A percentile compares a stretch with the other conserved stretches of the same genome.
These are phyloP conservation scores for Valencia hispanica DNA, from an alignment of 2,797 vertebrate species.

Conservation along the genomic window DNA sequence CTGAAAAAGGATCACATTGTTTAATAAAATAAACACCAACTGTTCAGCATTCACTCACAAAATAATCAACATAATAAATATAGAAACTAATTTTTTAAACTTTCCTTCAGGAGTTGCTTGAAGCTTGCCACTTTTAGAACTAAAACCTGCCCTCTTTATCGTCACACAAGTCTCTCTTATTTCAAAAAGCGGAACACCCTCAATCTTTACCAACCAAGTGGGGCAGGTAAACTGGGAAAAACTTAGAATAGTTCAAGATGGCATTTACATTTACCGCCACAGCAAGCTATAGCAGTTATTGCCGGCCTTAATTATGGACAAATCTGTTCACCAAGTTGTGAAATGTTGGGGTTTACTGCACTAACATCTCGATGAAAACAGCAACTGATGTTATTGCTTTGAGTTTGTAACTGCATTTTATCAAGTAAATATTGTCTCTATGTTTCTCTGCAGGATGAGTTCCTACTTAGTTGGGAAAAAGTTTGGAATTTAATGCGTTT, in stretches of 20 bases:
- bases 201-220: background rate
- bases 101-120: constrained; percentile 11
- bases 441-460: background rate
- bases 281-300: background rate
- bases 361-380: background rate
- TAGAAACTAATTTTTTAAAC: constrained; percentile 8
- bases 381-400: background rate
- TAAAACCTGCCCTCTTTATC: background rate
- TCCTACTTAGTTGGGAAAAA: background rate
- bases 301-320: background rate
- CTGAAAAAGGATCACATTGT: constrained; percentile 12
- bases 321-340: background rate
- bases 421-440: background rate
- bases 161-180: background rate
- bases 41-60: constrained; percentile 6
- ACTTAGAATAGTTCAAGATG: background rate
- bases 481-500: background rate
- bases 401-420: background rate
- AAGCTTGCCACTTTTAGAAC: background rate
- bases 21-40: constrained; percentile 17
- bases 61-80: constrained; percentile 6
- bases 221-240: constrained; percentile 2
- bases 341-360: no score
- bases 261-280: background rate
- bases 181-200: background rate